Evolutionary conservation across 2,797 vertebrate species (phyloP).

Genomic region (Ataeniobius toweri): DNA sequence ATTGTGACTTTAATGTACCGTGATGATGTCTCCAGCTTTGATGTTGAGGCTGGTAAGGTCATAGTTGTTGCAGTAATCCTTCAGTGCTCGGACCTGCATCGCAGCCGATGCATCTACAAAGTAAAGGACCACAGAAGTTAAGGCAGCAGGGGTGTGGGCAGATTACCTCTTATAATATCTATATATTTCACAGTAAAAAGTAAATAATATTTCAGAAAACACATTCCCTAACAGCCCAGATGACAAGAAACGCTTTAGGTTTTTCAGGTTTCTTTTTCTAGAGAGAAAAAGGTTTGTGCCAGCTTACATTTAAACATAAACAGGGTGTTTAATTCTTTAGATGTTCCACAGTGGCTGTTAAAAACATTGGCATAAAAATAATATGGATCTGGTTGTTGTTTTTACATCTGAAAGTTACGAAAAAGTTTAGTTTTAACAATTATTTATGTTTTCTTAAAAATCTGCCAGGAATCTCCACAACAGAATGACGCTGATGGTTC

Average conservation of each 20-base stretch:
- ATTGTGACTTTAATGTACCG: conserved; percentile 70
- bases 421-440: neutral
- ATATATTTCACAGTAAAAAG: neutral
- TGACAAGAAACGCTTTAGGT: neutral
- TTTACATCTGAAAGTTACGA: neutral
- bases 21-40: conserved; percentile 92
- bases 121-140: neutral
- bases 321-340: too few relatives aligned
- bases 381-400: neutral
- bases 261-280: neutral
- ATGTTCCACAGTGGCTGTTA: neutral
- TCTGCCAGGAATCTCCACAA: neutral
- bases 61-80: conserved; percentile 95
- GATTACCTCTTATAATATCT: neutral
- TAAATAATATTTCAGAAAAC: neutral
- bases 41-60: conserved; percentile 95
- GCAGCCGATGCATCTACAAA: conserved; percentile 90
- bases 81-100: conserved; percentile 90
- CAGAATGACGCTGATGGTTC: neutral
- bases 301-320: too few relatives aligned
- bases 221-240: neutral
- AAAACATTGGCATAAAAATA: neutral
- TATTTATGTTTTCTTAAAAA: neutral
- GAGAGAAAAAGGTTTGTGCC: neutral
- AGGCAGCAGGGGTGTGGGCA: neutral